Evolutionary conservation across 2,113 vertebrate genomes (phyloP).

Genomic region (Myiopsitta monachus): DNA sequence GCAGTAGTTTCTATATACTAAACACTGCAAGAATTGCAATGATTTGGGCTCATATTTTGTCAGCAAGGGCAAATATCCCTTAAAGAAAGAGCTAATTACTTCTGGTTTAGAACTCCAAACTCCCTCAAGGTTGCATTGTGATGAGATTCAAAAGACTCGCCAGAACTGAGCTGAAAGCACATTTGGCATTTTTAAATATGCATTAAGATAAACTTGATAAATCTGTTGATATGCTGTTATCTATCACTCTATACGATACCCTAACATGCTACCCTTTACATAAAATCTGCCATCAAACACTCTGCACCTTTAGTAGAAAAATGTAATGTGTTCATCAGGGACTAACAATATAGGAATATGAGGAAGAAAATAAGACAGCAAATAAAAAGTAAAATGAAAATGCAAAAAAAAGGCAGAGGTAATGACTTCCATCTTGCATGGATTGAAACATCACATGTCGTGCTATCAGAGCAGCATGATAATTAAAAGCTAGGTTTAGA

Average conservation of each 20-base stretch:
- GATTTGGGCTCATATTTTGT: not conserved
- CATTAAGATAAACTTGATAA: slow-evolving; percentile 38
- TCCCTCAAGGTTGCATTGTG: slow-evolving; percentile 44
- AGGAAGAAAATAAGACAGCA: not conserved
- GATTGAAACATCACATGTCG: not conserved
- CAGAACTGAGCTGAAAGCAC: not conserved
- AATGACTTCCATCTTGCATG: not conserved
- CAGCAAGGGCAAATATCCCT: slow-evolving; percentile 4
- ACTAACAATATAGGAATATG: not conserved
- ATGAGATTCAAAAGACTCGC: not conserved
- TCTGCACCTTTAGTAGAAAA: not conserved
- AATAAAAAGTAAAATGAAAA: not conserved
- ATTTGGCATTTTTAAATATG: slow-evolving; percentile 36
- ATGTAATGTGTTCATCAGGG: not conserved
- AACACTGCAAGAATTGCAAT: not conserved
- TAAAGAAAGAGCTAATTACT: slow-evolving; percentile 40
- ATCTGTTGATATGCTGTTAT: slow-evolving; percentile 11
- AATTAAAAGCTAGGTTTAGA: not conserved
- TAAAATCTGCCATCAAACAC: not conserved
- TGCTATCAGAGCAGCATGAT: not conserved
- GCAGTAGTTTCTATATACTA: not conserved
- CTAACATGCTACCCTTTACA: not conserved
- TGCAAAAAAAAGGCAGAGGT: not conserved
- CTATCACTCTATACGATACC: not conserved
- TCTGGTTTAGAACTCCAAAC: slow-evolving; percentile 7